Percentiles rank a stretch among this genome's conserved stretches.
Conservation (phyloP, 1,140 invertebrate genomes). For the Pissodes strobi region DNA sequence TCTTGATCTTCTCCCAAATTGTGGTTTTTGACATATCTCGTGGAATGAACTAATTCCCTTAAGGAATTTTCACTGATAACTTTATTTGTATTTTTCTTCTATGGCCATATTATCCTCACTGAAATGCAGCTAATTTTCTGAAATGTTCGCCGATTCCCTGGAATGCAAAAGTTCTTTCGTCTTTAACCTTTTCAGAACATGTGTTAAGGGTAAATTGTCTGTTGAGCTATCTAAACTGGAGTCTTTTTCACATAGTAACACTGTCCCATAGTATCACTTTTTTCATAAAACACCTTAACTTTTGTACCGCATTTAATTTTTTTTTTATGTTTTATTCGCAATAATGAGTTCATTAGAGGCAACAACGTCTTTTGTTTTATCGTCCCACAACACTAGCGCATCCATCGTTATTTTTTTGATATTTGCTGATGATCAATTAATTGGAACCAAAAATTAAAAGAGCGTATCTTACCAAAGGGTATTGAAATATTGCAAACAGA, state of each 20-base stretch:
- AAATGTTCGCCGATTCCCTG: no score
- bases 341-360: neutral
- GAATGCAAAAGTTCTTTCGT: no score
- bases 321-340: conserved; percentile 3
- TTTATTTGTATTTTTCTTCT: no score
- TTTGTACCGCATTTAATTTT: neutral
- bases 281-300: neutral
- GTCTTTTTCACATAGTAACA: no score
- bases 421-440: no score
- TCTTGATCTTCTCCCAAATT: neutral
- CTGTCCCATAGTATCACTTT: neutral
- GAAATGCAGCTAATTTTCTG: no score
- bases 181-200: neutral
- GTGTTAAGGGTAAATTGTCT: neutral
- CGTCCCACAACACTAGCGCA: neutral
- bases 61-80: no score
- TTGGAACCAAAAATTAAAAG: no score
- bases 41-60: neutral
- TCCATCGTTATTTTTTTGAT: neutral
- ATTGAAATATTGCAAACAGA: no score
- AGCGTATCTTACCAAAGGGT: no score
- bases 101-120: no score
- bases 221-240: neutral
- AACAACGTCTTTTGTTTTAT: neutral
- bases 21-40: neutral